Conservation (phyloP, 2,797 vertebrate genomes). For the Myiothlypis chrysogaster region DNA sequence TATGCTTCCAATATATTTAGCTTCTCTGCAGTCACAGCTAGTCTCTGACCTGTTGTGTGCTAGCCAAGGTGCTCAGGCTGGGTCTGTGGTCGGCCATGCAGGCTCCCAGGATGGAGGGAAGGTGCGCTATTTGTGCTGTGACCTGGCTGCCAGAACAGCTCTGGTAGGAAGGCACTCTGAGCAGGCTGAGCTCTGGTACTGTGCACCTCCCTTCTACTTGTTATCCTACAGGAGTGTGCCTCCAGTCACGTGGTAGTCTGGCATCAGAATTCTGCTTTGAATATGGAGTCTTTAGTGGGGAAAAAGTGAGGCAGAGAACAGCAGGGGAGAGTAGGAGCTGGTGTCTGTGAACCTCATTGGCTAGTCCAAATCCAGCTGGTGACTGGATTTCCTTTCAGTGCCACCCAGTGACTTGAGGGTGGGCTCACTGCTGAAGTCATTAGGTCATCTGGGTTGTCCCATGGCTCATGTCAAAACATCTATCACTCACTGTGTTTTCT, state of each 20-base stretch:
- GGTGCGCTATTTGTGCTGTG: rapidly evolving
- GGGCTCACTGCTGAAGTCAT: background rate
- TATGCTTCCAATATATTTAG: background rate
- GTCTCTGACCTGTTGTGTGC: background rate
- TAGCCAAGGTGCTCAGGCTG: too few relatives aligned
- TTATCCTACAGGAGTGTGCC: rapidly evolving
- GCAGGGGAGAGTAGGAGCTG: background rate
- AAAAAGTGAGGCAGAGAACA: background rate
- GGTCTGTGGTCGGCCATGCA: rapidly evolving
- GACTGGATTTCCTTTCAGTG: background rate
- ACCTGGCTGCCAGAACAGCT: background rate
- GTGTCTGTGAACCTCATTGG: background rate
- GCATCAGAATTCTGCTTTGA: background rate
- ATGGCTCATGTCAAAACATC: background rate
- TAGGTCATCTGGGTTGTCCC: background rate
- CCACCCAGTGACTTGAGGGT: background rate
- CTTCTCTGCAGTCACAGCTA: background rate
- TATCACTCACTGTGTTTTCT: background rate
- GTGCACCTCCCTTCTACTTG: rapidly evolving
- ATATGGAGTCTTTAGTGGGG: background rate
- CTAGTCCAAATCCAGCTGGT: background rate
- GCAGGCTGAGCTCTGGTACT: rapidly evolving
- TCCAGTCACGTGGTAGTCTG: background rate
- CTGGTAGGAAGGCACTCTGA: background rate
- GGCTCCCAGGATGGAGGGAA: background rate